Base-by-base conservation (phyloP, 2,888 invertebrate species). In the Drosophila pegasa region DNA sequence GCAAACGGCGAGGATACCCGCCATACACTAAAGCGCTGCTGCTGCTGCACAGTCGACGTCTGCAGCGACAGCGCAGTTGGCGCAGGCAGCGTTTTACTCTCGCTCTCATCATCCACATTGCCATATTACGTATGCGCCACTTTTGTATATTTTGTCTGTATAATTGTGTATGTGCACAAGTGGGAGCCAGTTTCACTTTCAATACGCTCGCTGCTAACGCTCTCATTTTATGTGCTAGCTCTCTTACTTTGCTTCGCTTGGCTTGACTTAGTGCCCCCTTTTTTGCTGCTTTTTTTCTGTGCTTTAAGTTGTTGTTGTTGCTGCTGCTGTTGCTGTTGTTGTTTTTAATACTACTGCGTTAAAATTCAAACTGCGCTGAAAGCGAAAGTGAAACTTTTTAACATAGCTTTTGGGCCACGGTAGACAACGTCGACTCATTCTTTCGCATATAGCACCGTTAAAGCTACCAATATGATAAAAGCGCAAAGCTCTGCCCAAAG, bases 351-450 rank as follows among this genome's bases (percentile, higher is more conserved):
- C 51, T 67, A 51, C 77, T 65, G 76, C 79, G 62, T 75, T 79
- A 77, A 85, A 82, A 71, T 76, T 75, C 73, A 76, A 77, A 81
- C 77, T 81, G 64, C 66, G 71, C 77, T 80, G 86, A 91, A 91
- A 91, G 87, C 90, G 91, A 91, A 91, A 91, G 91, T 91, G 90
- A 90, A 90, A 91, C 90, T 91, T 82, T 83, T 85, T 76, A 67
- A 68, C 61, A 48, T 71, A 72, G 74, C 79, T 86, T 75, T 80
- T 80, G 66, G 75, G 74, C 77, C 82, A 79, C 77, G 74, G 80
- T 77, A 54, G 38, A 45, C 43, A 41, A 60, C 61, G 65, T 48
- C 61, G 65, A 81, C 71, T 87, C 74, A 78, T 85, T 75, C 75
- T 82, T 64, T 76, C 59, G 65, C 64, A 71, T 66, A 54, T 71